Evolutionary conservation across 2,113 vertebrate genomes (phyloP), one percentile per base, ranked within the genome.

Genomic region (Peromyscus californicus): DNA sequence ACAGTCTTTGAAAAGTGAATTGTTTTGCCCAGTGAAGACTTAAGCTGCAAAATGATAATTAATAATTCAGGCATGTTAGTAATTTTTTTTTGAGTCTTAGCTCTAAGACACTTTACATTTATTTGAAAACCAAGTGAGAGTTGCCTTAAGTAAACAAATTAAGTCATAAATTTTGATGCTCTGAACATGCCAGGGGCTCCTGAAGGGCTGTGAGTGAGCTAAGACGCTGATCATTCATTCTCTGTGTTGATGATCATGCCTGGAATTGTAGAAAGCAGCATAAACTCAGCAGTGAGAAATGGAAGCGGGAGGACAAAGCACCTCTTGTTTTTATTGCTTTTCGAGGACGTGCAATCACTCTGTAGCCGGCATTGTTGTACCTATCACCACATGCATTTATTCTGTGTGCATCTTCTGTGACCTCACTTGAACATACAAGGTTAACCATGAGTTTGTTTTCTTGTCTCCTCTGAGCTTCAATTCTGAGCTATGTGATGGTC

Each of bases 11-110:
- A 95, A 98, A 97, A 97, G 79, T 95, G 98, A 98, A 97, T 98
- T 98, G 97, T 98, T 98, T 98, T 99, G 98, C 98, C 97, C 98
- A 98, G 98, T 97, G 90, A 97, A 97, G 98, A 98, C 97, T 96
- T 98, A 96, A 98, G 96, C 97, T 98, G 96, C 97, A 98, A 98
- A 97, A 96, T 97, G 92, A 98, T 97, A 95, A 97, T 98, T 98
- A 98, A 97, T 97, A 97, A 96, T 98, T 97, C 95, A 98, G 96
- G 92, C 97, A 97, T 97, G 95, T 91, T 93, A 97, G 75, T 85
- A 85, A 97, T 97, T 89, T 97, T 59, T 98, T 91, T 89, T 72
- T 89, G 26, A 92, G 90, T 95, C 75, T 94, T 97, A 94, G 78
- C 63, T 96, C 70, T 94, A 89, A 98, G 97, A 98, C 69, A 92